A percentile compares a stretch with the other conserved stretches of the same genome.
Evolutionary conservation across 2,888 invertebrate genomes (phyloP).

Genomic region (Aporophyla nigra): DNA sequence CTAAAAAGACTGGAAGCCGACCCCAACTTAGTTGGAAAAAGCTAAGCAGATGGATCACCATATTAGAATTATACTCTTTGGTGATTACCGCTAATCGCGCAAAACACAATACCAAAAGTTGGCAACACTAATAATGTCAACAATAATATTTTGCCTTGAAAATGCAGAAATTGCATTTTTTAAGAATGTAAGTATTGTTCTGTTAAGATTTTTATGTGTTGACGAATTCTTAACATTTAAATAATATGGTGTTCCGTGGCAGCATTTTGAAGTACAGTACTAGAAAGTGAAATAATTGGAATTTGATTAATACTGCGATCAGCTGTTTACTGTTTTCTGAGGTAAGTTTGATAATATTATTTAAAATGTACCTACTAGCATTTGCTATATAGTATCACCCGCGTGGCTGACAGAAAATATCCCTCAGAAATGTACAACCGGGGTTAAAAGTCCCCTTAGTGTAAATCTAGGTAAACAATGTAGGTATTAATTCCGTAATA

Average conservation of each 20-base stretch:
- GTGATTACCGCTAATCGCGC: background rate
- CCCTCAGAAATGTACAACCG: no score
- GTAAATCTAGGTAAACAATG: no score
- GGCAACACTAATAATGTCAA: conserved; percentile 10
- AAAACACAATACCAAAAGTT: background rate
- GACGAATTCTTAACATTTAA: background rate
- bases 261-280: background rate
- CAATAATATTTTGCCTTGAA: conserved; percentile 6
- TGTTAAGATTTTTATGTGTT: background rate
- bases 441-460: no score
- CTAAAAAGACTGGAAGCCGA: background rate
- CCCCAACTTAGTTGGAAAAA: background rate
- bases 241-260: background rate
- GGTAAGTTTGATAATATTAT: conserved; percentile 16
- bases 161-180: background rate
- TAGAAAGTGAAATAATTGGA: background rate
- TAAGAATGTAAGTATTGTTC: background rate
- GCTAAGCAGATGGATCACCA: background rate
- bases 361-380: no score
- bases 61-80: no score
- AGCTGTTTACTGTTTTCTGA: conserved; percentile 33
- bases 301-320: conserved; percentile 14
- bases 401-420: no score
- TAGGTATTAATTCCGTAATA: no score
- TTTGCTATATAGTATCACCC: no score